These are phyloP conservation scores for Digitonthophagus gazella DNA, from an alignment of 2,888 invertebrate species.

Conservation along the genomic window DNA sequence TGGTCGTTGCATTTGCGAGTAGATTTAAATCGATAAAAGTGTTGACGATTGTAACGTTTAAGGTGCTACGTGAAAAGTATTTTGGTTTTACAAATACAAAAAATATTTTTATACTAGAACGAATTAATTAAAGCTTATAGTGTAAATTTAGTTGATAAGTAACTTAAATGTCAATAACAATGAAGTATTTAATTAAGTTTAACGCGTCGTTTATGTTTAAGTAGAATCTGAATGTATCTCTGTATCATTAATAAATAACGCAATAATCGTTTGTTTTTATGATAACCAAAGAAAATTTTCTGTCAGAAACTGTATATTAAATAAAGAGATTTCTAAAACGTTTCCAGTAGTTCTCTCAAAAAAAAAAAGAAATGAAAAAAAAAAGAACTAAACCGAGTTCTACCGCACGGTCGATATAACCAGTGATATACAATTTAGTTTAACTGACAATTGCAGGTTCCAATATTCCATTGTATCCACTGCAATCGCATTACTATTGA, in stretches of 20 bases:
- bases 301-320: neutral
- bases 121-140: constrained; percentile 8
- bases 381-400: neutral
- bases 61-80: constrained; percentile 3
- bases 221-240: neutral
- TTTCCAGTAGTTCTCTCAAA: neutral
- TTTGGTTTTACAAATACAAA: constrained; percentile 13
- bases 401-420: neutral
- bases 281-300: neutral
- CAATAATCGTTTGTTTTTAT: neutral
- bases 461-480: neutral
- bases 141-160: neutral
- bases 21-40: neutral
- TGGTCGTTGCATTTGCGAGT: neutral
- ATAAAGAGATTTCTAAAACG: neutral
- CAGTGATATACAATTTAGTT: neutral
- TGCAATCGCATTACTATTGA: neutral
- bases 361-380: neutral
- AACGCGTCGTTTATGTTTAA: neutral
- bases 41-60: neutral
- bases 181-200: neutral
- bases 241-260: neutral
- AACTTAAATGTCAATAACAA: neutral
- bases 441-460: neutral
- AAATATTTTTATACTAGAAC: constrained; percentile 15